Percentiles rank a stretch among this genome's conserved stretches.
phyloP scores from a whole-genome alignment of 2,113 vertebrate species.

The Spermophilus dauricus region DNA sequence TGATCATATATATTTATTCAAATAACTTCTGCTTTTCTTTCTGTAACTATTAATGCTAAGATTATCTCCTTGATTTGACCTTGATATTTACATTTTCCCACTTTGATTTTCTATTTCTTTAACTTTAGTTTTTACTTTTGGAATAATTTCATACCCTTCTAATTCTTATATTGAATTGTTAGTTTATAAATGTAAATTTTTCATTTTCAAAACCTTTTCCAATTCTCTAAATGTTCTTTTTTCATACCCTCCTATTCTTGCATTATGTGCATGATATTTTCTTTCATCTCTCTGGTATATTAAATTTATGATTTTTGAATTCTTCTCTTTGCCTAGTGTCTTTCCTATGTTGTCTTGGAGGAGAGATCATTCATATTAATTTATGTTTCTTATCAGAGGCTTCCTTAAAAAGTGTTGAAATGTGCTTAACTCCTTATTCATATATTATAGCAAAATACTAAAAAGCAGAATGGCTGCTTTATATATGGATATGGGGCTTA shows the following conservation, averaged over 20 bases:
- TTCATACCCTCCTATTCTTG: not conserved
- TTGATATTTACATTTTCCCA: not conserved
- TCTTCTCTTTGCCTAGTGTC: not conserved
- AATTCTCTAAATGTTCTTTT: not conserved
- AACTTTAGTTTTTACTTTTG: not conserved
- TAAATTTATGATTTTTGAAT: not conserved
- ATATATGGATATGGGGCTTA: not conserved
- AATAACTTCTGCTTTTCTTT: not conserved
- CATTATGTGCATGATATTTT: not conserved
- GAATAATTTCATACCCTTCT: not conserved
- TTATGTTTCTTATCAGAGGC: not conserved
- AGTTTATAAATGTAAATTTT: not conserved
- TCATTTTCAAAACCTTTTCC: not conserved
- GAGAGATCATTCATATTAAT: not conserved
- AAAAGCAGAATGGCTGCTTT: not conserved
- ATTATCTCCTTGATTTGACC: not conserved
- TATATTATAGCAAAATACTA: not conserved
- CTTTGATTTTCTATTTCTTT: not conserved
- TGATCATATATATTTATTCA: not conserved
- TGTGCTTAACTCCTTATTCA: conserved; percentile 10
- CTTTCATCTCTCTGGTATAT: not conserved
- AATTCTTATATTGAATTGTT: not conserved
- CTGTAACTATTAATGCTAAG: not conserved
- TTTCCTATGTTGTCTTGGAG: not conserved
- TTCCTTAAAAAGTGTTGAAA: not conserved